A percentile compares a stretch with the other conserved stretches of the same genome.
These are phyloP conservation scores for Parazoanthus atlanticus DNA, from an alignment of 92 coral and sea anemone species.

Conservation along the genomic window DNA sequence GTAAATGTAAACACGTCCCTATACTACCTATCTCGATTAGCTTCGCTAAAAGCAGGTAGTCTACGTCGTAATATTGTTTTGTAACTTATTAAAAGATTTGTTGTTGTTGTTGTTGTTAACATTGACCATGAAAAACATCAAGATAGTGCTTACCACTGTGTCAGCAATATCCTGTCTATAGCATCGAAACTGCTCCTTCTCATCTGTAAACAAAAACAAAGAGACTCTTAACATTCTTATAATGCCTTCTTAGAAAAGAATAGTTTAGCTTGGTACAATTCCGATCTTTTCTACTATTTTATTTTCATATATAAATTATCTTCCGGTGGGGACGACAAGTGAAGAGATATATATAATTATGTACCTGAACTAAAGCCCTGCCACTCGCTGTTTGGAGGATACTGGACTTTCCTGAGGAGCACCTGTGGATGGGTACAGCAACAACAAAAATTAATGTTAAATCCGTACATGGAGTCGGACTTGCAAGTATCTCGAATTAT, in stretches of 20 bases:
- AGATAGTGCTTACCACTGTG: slow-evolving; percentile 72
- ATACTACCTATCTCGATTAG: no score
- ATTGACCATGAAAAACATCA: no score
- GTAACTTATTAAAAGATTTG: no score
- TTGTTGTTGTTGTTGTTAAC: no score
- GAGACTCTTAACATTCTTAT: background rate
- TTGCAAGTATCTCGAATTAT: background rate
- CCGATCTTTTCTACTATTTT: no score
- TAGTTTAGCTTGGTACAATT: background rate
- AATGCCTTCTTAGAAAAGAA: background rate
- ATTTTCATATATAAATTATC: background rate
- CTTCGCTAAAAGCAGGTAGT: no score
- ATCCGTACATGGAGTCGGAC: background rate
- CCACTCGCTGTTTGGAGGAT: slow-evolving; percentile 94
- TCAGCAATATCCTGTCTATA: slow-evolving; percentile 99
- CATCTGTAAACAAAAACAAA: slow-evolving; percentile 60
- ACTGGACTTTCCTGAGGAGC: slow-evolving; percentile 89
- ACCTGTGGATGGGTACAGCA: slow-evolving; percentile 52
- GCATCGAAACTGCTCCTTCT: slow-evolving; percentile 94
- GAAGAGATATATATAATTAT: background rate
- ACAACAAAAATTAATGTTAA: slow-evolving; percentile 5
- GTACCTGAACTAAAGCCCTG: slow-evolving; percentile 88
- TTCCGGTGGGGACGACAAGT: background rate
- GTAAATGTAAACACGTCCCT: no score
- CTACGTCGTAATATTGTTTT: no score